Evolutionary conservation across 1,140 invertebrate species (phyloP).

Genomic region (Globodera rostochiensis): DNA sequence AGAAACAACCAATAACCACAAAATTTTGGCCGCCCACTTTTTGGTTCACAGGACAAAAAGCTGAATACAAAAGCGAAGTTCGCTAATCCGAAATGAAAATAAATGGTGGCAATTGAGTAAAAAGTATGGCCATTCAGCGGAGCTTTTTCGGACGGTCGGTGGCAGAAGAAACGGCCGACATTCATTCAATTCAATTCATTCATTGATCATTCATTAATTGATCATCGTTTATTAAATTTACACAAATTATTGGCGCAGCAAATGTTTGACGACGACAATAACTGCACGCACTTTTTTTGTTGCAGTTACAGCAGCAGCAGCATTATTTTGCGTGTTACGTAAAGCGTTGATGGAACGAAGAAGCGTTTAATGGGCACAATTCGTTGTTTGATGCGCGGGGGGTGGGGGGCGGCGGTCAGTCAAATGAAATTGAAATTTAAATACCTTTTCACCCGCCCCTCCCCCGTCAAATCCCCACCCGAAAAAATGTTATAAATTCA

Average conservation of each 20-base stretch:
- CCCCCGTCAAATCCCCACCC: neutral
- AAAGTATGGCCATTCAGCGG: too few relatives aligned
- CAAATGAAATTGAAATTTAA: neutral
- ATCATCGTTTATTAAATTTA: neutral
- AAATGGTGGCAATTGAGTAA: too few relatives aligned
- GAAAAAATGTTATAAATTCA: neutral
- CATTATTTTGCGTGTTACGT: neutral
- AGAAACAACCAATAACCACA: too few relatives aligned
- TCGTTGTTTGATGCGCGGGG: too few relatives aligned
- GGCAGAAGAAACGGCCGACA: too few relatives aligned
- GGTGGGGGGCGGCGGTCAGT: too few relatives aligned
- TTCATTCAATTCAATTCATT: too few relatives aligned
- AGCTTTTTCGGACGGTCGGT: too few relatives aligned
- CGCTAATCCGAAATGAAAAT: too few relatives aligned
- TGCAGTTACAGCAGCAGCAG: neutral
- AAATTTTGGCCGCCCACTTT: too few relatives aligned
- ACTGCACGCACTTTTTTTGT: neutral
- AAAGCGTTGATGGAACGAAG: neutral
- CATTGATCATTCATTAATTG: too few relatives aligned
- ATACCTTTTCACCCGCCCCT: neutral
- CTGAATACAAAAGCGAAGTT: conserved; percentile 4
- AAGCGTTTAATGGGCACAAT: neutral
- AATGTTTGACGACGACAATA: neutral
- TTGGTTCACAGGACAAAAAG: too few relatives aligned
- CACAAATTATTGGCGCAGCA: neutral